Base-by-base conservation (phyloP, 2,888 invertebrate genomes). In the Clanis bilineata region DNA sequence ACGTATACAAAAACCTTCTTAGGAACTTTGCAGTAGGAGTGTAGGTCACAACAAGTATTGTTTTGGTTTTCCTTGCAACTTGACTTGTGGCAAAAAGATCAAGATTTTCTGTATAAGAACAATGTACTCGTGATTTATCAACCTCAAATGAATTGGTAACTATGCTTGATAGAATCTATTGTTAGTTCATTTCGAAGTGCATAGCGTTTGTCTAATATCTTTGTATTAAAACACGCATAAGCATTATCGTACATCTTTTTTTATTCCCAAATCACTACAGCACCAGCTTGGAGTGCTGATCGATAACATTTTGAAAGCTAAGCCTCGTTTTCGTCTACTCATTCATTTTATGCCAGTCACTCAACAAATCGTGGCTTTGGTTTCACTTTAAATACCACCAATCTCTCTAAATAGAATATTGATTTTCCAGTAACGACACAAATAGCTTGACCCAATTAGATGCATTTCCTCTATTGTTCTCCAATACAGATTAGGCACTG, bases 11-110 rank as follows among this genome's bases (percentile, higher is more conserved):
- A 28, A 32, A 9, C 28, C 5, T 1, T 1, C 9, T 28, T 1
- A n/a, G 51, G 28, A 3, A 1, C 18, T 18, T 15, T 28, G 25
- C 18, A 51, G 28, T 9, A 32, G 18, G 51, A 32, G 32, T 51
- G 28, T 28, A 51, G 51, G 51, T 51, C 51, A 32, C 51, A 32
- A 10, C 32, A 10, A 18, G n/a, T 32, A 51, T 51, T 51, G 51
- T 51, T 51, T 10, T 10, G 47, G 7, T 10, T 15, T 0, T 9
- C 51, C 51, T 10, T 32, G 15, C 15, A 18, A 28, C 15, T 10
- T n/a, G 15, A 10, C 51, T 32, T 10, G 28, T 22, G 9, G 15
- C 32, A 18, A 51, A 51, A 18, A 51, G 28, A 51, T 51, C 10
- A 9, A 32, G 9, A 41, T 39, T 0, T 10, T 36, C 36, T 7